A percentile compares a stretch with the other conserved stretches of the same genome.
These are phyloP conservation scores for Bombus ignitus DNA, from an alignment of 1,140 invertebrate genomes.

Conservation along the genomic window DNA sequence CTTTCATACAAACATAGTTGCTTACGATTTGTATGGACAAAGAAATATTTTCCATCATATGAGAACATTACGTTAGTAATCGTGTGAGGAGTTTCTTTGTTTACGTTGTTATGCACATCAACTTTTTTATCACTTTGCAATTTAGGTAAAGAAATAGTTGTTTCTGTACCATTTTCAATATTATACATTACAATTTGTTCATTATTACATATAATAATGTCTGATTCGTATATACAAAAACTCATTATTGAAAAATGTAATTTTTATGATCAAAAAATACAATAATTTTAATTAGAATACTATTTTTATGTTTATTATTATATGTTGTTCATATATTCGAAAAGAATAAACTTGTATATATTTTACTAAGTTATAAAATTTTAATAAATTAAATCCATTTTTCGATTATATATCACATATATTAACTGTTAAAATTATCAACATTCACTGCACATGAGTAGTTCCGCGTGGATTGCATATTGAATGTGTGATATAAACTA, in stretches of 20 bases:
- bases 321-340: background rate
- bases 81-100: constrained; percentile 73
- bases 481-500: background rate
- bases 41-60: constrained; percentile 75
- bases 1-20: constrained; percentile 76
- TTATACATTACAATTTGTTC: constrained; percentile 74
- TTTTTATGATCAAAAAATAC: background rate
- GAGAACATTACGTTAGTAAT: constrained; percentile 75
- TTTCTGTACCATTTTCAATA: constrained; percentile 55
- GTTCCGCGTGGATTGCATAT: background rate
- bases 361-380: too few species aligned
- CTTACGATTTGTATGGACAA: constrained; percentile 78
- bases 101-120: constrained; percentile 73
- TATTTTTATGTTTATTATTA: background rate
- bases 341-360: background rate
- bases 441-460: background rate
- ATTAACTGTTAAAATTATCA: background rate
- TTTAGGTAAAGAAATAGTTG: constrained; percentile 68
- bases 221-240: constrained; percentile 71
- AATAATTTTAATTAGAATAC: background rate
- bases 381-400: background rate
- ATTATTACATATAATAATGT: constrained; percentile 73
- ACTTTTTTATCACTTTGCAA: constrained; percentile 60
- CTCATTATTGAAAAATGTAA: constrained; percentile 71
- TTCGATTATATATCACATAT: background rate